These are phyloP conservation scores for Chrysemys picta DNA, from an alignment of 2,113 vertebrate species.

Conservation along the genomic window DNA sequence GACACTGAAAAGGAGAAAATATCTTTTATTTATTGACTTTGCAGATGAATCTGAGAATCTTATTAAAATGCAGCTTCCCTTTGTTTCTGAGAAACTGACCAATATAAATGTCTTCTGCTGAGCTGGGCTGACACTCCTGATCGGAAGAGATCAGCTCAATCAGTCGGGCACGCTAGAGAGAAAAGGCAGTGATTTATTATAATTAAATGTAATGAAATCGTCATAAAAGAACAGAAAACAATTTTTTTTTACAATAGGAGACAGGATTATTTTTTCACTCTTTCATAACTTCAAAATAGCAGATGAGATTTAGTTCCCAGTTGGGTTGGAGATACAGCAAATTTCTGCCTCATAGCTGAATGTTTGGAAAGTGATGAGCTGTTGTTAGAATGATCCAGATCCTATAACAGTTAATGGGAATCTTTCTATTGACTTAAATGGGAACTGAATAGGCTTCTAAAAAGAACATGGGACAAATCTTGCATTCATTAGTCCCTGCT, in stretches of 20 bases:
- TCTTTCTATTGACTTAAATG: not conserved
- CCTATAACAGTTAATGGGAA: not conserved
- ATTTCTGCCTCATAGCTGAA: not conserved
- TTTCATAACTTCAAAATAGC: not conserved
- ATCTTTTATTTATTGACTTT: not conserved
- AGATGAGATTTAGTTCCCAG: not conserved
- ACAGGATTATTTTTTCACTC: not conserved
- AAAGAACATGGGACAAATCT: not conserved
- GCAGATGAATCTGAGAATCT: not conserved
- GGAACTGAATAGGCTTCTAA: not conserved
- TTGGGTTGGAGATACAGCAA: not conserved
- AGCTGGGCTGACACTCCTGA: not conserved
- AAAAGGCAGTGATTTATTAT: not conserved
- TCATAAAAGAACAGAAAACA: not conserved
- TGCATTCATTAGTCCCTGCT: not conserved
- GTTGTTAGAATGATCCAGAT: not conserved
- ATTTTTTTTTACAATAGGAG: not conserved
- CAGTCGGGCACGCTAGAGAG: not conserved
- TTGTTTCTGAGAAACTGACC: not conserved
- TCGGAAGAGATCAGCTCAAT: not conserved
- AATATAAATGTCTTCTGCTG: not conserved
- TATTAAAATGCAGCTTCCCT: not conserved
- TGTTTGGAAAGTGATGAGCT: not conserved
- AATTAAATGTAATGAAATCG: not conserved
- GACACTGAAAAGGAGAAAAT: not conserved